Percentiles rank a stretch among this genome's conserved stretches.
These are phyloP conservation scores for Oenanthe oenanthe DNA, from an alignment of 2,113 vertebrate genomes.

Conservation along the genomic window DNA sequence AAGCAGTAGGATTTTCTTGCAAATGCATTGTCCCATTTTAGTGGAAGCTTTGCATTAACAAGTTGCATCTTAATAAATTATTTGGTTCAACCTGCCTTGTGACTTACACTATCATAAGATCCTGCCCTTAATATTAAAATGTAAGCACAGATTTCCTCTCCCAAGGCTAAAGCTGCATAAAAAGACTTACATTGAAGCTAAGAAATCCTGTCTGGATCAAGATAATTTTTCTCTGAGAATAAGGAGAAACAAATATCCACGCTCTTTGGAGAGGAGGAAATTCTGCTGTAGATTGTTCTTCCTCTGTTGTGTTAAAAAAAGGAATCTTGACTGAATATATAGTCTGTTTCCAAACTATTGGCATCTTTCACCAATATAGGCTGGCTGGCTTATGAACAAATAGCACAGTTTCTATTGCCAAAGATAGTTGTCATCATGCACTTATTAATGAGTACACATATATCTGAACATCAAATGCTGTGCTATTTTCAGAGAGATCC, in stretches of 20 bases:
- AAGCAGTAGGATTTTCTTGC: not conserved
- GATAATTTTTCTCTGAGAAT: not conserved
- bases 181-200: not conserved
- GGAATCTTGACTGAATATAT: constrained; percentile 22
- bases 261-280: not conserved
- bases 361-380: constrained; percentile 38
- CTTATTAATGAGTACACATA: constrained; percentile 55
- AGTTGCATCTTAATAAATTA: constrained; percentile 20
- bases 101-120: not conserved
- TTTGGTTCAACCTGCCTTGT: not conserved
- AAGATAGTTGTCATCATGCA: constrained; percentile 44
- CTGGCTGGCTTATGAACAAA: constrained; percentile 27
- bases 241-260: not conserved
- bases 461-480: constrained; percentile 45
- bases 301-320: not conserved
- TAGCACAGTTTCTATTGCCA: constrained; percentile 54
- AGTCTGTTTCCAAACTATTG: constrained; percentile 54
- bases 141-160: constrained; percentile 39
- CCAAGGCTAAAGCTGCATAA: not conserved
- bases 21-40: constrained; percentile 17
- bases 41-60: constrained; percentile 28
- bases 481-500: constrained; percentile 28
- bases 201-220: constrained; percentile 13
- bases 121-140: constrained; percentile 26
- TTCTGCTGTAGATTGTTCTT: constrained; percentile 28